A percentile compares a stretch with the other conserved stretches of the same genome.
These are phyloP conservation scores for Poeciliopsis presidionis DNA, from an alignment of 2,797 vertebrate genomes.

Conservation along the genomic window DNA sequence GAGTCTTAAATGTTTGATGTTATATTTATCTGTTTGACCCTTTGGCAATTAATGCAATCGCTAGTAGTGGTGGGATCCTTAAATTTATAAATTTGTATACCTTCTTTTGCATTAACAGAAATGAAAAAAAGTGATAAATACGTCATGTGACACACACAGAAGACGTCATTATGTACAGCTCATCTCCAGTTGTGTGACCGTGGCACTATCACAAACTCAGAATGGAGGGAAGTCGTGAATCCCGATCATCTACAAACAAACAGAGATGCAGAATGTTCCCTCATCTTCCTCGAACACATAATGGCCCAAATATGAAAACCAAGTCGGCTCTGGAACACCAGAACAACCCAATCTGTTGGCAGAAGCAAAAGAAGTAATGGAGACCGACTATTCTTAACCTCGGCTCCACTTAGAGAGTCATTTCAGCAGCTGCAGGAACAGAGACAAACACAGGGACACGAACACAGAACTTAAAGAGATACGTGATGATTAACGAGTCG, in stretches of 20 bases:
- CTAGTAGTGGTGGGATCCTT: not conserved
- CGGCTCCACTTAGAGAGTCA: slow-evolving; percentile 54
- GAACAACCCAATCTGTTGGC: slow-evolving; percentile 42
- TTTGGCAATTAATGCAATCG: too few species aligned
- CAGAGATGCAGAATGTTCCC: slow-evolving; percentile 18
- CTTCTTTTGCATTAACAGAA: too few species aligned
- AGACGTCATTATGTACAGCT: not conserved
- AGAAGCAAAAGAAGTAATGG: slow-evolving; percentile 60
- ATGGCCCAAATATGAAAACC: slow-evolving; percentile 27
- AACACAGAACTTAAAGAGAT: slow-evolving; percentile 60
- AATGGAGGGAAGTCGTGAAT: slow-evolving; percentile 3
- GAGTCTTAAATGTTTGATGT: not conserved
- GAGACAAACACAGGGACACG: slow-evolving; percentile 46
- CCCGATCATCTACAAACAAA: slow-evolving; percentile 10
- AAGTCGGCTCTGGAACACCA: slow-evolving; percentile 33
- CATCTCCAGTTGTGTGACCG: slow-evolving; percentile 10
- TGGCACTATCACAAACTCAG: slow-evolving; percentile 18
- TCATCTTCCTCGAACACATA: slow-evolving; percentile 28
- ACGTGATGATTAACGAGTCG: slow-evolving; percentile 60
- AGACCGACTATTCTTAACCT: slow-evolving; percentile 67
- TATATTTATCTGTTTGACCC: not conserved
- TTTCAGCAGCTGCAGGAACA: slow-evolving; percentile 56
- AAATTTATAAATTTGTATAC: too few species aligned
- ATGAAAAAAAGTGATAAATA: too few species aligned
- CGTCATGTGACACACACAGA: too few species aligned